Evolutionary conservation across 53 echinoderm and acorn worm species (phyloP).

Genomic region (Antedon mediterranea): DNA sequence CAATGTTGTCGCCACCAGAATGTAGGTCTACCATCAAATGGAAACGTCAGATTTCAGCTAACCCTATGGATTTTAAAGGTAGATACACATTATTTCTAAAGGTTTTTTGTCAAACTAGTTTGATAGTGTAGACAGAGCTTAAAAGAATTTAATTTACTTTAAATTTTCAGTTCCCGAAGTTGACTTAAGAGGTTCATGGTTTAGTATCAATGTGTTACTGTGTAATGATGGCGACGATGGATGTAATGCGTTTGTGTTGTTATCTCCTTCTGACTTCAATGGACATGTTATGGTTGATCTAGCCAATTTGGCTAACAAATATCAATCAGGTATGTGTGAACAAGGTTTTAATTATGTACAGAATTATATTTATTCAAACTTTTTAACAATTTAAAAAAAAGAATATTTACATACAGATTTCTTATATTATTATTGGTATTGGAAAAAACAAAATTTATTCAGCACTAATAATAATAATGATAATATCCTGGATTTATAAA

Average conservation of each 20-base stretch:
- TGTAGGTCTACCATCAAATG: neutral
- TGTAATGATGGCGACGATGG: slow-evolving; percentile 12
- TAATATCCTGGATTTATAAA: too few relatives aligned
- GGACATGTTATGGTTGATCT: neutral
- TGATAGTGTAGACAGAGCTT: too few relatives aligned
- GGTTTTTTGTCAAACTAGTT: too few relatives aligned
- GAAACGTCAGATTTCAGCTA: neutral
- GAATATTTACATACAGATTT: too few relatives aligned
- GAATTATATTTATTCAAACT: too few relatives aligned
- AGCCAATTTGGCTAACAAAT: neutral
- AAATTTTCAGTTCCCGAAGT: slow-evolving; percentile 26
- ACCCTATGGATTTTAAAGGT: neutral
- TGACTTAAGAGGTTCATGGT: slow-evolving; percentile 28
- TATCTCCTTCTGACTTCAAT: slow-evolving; percentile 3
- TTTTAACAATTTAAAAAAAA: too few relatives aligned
- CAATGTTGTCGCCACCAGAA: neutral
- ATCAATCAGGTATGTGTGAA: too few relatives aligned
- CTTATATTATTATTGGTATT: too few relatives aligned
- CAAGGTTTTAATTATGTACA: too few relatives aligned
- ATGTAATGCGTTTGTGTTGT: slow-evolving; percentile 23
- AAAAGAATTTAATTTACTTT: neutral
- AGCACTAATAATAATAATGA: too few relatives aligned
- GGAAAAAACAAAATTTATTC: too few relatives aligned
- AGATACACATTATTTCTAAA: too few relatives aligned
- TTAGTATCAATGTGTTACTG: slow-evolving; percentile 39